phyloP scores from a whole-genome alignment of 2,113 vertebrate species.

The Tyto alba region DNA sequence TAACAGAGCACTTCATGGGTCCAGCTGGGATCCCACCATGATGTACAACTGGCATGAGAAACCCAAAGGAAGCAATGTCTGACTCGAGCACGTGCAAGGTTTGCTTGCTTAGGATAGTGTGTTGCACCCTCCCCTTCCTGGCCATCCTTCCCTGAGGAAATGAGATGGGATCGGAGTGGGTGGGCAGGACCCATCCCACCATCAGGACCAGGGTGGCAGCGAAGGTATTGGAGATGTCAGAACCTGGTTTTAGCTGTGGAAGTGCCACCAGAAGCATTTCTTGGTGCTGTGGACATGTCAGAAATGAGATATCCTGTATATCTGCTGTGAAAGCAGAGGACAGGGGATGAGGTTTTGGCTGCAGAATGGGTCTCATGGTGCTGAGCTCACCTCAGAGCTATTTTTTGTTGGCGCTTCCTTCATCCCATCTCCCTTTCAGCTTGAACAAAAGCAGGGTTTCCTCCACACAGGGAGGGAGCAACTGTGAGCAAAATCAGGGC shows the following conservation, averaged over 20 bases:
- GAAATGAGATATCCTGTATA: too few species aligned
- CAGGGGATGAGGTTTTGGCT: background rate
- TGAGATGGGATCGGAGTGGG: background rate
- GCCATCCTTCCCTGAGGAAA: background rate
- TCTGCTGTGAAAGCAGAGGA: background rate
- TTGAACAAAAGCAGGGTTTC: background rate
- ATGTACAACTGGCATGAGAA: background rate
- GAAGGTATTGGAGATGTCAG: background rate
- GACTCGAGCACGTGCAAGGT: background rate
- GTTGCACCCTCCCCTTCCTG: background rate
- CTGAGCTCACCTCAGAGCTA: background rate
- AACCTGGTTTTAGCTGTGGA: background rate
- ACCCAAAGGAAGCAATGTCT: background rate
- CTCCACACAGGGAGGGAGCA: fast-evolving
- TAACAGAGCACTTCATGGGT: background rate
- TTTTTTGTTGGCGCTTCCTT: background rate
- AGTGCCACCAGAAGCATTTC: background rate
- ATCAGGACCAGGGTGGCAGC: background rate
- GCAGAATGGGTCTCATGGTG: background rate
- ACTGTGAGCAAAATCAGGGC: background rate
- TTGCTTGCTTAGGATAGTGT: fast-evolving
- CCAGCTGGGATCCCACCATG: too few species aligned
- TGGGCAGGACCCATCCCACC: background rate
- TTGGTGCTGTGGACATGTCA: background rate
- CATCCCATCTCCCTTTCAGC: background rate